Base-by-base conservation (phyloP, 2,888 invertebrate species). In the Phengaris arion region DNA sequence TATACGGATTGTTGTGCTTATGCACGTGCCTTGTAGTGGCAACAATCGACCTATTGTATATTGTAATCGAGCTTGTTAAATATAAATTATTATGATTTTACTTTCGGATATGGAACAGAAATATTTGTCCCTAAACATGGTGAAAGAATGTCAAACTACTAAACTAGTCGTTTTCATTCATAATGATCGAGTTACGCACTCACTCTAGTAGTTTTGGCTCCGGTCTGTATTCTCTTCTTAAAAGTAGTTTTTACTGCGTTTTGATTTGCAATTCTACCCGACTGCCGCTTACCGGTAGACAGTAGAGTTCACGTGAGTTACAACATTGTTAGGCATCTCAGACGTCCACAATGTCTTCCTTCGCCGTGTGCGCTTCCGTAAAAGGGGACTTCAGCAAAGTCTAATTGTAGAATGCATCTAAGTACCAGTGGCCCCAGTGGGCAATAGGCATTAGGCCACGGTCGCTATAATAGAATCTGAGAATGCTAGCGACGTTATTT, bases 1-100 rank as follows among this genome's bases (percentile, higher is more conserved):
- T 54, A 74, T 69, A 46, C 48, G 54, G 15, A 22, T 57, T 83
- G 82, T 85, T 88, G 35, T 72, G 35, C 12, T 51, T 52, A 72
- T 52, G 54, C 51, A 54, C 72, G 72, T 72, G 72, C 72, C 54
- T 54, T 22, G 10, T 12, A 48, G 35, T 52, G 22, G 52, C 52
- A 72, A 72, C 72, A 72, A 72, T 51, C 35, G 72, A 15, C 35
- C 52, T 52, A 72, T 22, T 72, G 72, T 72, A 52, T 22, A 22
- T 22, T 22, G 22, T 22, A 22, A 22, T 22, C 52, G 46, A 69
- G 69, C 48, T 48, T n/a, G 52, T 54, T 54, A 8, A 54, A 72
- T 72, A 52, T 72, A 72, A 52, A 72, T 54, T 22, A 72, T 22
- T 22, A 72, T 22, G 51, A 22, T 52, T 22, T 54, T 72, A 10